Percentiles rank a stretch among this genome's conserved stretches.
Conservation (phyloP, 2,888 invertebrate genomes). For the Hemicrepidius hirtus region DNA sequence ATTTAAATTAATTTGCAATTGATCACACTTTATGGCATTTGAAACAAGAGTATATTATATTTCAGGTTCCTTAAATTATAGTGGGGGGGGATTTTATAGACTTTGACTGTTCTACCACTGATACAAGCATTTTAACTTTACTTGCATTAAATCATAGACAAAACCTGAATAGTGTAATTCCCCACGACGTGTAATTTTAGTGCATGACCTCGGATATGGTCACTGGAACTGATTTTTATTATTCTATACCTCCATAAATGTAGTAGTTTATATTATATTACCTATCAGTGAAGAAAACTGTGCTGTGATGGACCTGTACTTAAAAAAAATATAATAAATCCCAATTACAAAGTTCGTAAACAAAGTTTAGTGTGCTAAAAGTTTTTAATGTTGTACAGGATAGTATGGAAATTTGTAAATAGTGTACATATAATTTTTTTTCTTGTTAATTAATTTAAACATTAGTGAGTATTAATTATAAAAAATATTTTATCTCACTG, state of each 20-base stretch:
- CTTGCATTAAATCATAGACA: not conserved
- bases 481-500: too few species aligned
- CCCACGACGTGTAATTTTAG: not conserved
- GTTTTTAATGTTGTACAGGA: too few species aligned
- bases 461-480: too few species aligned
- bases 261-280: not conserved
- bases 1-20: not conserved
- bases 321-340: too few species aligned
- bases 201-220: constrained; percentile 2
- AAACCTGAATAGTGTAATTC: constrained; percentile 1
- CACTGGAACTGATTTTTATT: not conserved
- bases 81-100: not conserved
- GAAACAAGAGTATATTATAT: not conserved
- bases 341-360: too few species aligned
- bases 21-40: not conserved
- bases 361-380: too few species aligned
- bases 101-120: not conserved
- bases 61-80: not conserved
- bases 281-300: not conserved
- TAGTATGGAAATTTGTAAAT: too few species aligned
- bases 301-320: too few species aligned
- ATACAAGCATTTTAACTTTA: not conserved
- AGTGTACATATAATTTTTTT: too few species aligned
- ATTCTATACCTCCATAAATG: not conserved
- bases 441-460: too few species aligned